Evolutionary conservation across 2,797 vertebrate genomes (phyloP).

Genomic region (Sus cebifrons): DNA sequence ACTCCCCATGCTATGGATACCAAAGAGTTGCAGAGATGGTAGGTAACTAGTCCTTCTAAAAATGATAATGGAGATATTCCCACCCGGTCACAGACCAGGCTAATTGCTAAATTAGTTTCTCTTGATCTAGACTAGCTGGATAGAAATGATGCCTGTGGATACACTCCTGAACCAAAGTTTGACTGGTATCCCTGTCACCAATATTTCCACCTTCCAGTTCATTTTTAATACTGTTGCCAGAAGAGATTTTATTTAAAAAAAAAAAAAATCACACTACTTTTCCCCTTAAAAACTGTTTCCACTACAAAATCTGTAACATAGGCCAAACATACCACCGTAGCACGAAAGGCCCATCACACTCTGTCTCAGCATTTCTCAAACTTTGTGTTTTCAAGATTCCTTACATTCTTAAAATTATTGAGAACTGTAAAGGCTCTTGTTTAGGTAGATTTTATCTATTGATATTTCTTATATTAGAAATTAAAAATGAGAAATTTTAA

Average conservation of each 20-base stretch:
- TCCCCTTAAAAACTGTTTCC: conserved; percentile 45
- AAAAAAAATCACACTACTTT: conserved; percentile 21
- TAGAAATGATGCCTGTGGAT: not conserved
- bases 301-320: conserved; percentile 31
- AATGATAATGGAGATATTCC: not conserved
- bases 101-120: conserved; percentile 23
- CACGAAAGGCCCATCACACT: not conserved
- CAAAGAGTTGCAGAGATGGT: conserved; percentile 8
- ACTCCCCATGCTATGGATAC: not conserved
- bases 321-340: not conserved
- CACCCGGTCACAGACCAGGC: not conserved
- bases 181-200: not conserved
- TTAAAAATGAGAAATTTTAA: conserved; percentile 7
- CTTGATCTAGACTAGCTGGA: not conserved
- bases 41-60: not conserved
- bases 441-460: not conserved
- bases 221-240: not conserved
- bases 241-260: not conserved
- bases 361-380: not conserved
- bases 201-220: not conserved
- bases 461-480: not conserved
- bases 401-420: not conserved
- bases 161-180: conserved; percentile 33
- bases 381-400: not conserved
- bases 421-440: conserved; percentile 31